Base-by-base conservation (phyloP, 2,797 vertebrate genomes). In the Halcyon smyrnensis region DNA sequence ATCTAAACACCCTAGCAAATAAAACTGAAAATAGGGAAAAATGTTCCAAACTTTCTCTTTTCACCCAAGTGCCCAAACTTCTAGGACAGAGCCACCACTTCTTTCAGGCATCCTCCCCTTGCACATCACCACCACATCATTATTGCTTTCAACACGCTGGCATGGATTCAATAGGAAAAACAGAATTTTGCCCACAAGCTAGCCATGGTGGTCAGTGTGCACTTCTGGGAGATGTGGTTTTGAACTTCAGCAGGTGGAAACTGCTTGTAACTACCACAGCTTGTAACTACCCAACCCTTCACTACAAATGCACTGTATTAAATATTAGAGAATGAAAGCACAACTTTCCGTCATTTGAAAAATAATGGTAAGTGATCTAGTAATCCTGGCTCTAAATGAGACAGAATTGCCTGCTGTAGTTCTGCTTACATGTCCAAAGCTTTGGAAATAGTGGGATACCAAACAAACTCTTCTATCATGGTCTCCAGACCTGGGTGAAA, bases 181-280 rank as follows among this genome's bases (percentile, higher is more conserved):
- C 4, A 64, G 27, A 24, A 63, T 7, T 27, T 78, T 9, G 11
- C 13, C 6, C 20, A 19, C 8, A 9, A 46, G 4, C 43, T 59
- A 67, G 13, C 3, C 9, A 30, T 1, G 0, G 3, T 67, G 6
- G 12, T 4, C 2, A 51, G 18, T 0, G 0, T 41, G 24, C 15
- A 13, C 19, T 46, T 68, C 39, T 51, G 76, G 34, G 39, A 71
- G 36, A 37, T 5, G 16, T 8, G 18, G 5, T 17, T 46, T 78
- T 71, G 48, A 82, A 54, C 2, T 56, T 68, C 39, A 50, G n/a
- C 25, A 81, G 25, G 9, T 48, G 17, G 76, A 50, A 48, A 68
- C 13, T 24, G 23, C 15, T 15, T 56, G 8, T 37, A 80, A 64
- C 23, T 27, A 56, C 13, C 32, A 51, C 57, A 79, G 23, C 15